Base-by-base conservation (phyloP, 2,113 vertebrate genomes). In the Petaurus breviceps region DNA sequence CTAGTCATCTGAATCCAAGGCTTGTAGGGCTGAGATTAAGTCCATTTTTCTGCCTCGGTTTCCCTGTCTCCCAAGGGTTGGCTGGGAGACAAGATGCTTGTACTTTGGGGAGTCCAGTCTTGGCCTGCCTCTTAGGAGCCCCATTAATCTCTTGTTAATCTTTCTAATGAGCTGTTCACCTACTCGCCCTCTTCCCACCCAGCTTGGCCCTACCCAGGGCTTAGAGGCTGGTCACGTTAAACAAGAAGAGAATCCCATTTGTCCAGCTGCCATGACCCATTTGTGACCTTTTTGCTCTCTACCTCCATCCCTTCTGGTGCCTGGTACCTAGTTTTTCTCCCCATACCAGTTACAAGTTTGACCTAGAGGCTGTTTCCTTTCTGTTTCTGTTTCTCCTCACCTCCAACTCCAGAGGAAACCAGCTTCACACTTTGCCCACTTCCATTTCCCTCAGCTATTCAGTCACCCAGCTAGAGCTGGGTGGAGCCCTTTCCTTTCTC, bases 71-170 rank as follows among this genome's bases (percentile, higher is more conserved):
- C 11, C 11, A 90, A 49, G 37, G n/a, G 16, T 23, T 24, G 28
- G 19, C 46, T 57, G 49, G 31, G 92, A 96, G 84, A 57, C 89
- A 91, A 55, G 43, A 47, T 46, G 26, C 55, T 84, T 28, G 52
- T 49, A 90, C 92, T 91, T 91, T 95, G 51, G 92, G 3, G 90
- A 61, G 11, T 43, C 10, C 61, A 68, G 37, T 23, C 77, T 92
- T 94, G 91, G 31, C 57, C 52, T 89, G 95, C 51, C 14, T 61
- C 51, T 54, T 24, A 0, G 22, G 3, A 95, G 23, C 14, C 84
- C 89, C 95, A 96, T 95, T 95, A 91, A 97, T 95, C 50, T 91
- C 89, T 51, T 68, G 52, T 92, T 95, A 93, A 49, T 96, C 11
- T 8, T n/a, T 8, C 51, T 89, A 91, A 96, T 90, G 37, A 91